These are phyloP conservation scores for Bovichtus diacanthus DNA, from an alignment of 2,797 vertebrate species.

Conservation along the genomic window DNA sequence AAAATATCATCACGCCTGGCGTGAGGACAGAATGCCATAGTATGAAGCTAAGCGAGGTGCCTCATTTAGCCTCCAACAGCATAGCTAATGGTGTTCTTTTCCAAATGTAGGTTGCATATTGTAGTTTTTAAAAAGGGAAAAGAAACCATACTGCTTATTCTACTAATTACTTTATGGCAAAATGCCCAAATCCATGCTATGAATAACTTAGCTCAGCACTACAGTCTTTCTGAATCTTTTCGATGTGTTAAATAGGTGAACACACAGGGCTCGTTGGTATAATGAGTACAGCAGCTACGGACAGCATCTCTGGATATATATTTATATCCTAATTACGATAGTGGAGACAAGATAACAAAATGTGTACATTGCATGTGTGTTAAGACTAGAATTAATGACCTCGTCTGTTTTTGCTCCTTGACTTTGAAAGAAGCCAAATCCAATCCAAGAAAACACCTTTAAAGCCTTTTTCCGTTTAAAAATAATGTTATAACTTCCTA, in stretches of 20 bases:
- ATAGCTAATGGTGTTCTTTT: conserved; percentile 35
- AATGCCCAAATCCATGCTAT: conserved; percentile 35
- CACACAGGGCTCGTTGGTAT: conserved; percentile 23
- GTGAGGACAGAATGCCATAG: not conserved
- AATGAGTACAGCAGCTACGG: conserved; percentile 5
- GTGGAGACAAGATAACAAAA: not conserved
- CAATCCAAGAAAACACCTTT: not conserved
- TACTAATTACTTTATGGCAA: conserved; percentile 49
- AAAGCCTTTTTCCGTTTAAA: not conserved
- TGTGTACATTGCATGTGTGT: not conserved
- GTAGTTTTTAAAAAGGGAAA: conserved; percentile 26
- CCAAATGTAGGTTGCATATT: conserved; percentile 38
- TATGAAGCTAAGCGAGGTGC: conserved; percentile 15
- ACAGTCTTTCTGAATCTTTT: conserved; percentile 16
- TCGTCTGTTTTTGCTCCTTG: not conserved
- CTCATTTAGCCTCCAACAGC: conserved; percentile 28
- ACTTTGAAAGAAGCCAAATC: conserved; percentile 6
- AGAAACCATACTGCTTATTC: conserved; percentile 8
- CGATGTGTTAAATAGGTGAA: conserved; percentile 34
- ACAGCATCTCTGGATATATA: conserved; percentile 21
- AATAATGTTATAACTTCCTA: not conserved
- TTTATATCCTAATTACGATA: conserved; percentile 30
- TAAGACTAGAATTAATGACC: not conserved
- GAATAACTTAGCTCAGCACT: conserved; percentile 46
- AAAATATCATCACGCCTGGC: conserved; percentile 19